phyloP scores from a whole-genome alignment of 2,888 invertebrate genomes.

The Lymantria monacha region DNA sequence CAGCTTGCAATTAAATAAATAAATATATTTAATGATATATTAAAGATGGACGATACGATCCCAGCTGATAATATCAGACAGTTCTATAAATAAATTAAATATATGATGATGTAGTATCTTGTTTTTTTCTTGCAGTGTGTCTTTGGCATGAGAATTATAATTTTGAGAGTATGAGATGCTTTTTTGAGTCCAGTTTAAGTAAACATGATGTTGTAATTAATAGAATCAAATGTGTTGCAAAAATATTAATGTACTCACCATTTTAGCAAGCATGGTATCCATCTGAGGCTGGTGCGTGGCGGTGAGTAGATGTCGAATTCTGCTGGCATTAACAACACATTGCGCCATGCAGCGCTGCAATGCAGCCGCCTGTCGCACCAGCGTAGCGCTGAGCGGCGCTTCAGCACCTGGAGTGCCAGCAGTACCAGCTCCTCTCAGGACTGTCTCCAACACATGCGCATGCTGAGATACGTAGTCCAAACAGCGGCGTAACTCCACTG shows the following conservation, averaged over 20 bases:
- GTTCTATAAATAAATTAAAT: too few species aligned
- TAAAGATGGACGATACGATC: too few species aligned
- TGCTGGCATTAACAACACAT: slow-evolving; percentile 72
- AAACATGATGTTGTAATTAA: too few species aligned
- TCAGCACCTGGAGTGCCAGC: slow-evolving; percentile 28
- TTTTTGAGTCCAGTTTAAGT: too few species aligned
- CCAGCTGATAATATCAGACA: too few species aligned
- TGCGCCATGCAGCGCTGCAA: slow-evolving; percentile 78
- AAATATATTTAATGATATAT: too few species aligned
- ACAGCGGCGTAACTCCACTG: slow-evolving; percentile 72
- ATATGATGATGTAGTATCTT: too few species aligned
- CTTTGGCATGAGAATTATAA: too few species aligned
- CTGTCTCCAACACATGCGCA: slow-evolving; percentile 72
- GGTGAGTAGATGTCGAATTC: slow-evolving; percentile 68
- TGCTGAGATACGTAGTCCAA: slow-evolving; percentile 75
- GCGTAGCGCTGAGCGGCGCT: slow-evolving; percentile 65
- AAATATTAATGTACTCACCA: slow-evolving; percentile 52
- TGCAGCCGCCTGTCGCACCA: slow-evolving; percentile 71
- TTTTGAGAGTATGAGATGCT: too few species aligned
- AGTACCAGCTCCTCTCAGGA: slow-evolving; percentile 58
- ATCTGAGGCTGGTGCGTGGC: slow-evolving; percentile 73
- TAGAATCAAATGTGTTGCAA: not conserved
- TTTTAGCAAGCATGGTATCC: slow-evolving; percentile 76
- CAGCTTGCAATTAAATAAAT: too few species aligned
- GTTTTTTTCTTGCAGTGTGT: too few species aligned